Conservation (phyloP, 2,888 invertebrate species). For the Phyllotreta striolata region DNA sequence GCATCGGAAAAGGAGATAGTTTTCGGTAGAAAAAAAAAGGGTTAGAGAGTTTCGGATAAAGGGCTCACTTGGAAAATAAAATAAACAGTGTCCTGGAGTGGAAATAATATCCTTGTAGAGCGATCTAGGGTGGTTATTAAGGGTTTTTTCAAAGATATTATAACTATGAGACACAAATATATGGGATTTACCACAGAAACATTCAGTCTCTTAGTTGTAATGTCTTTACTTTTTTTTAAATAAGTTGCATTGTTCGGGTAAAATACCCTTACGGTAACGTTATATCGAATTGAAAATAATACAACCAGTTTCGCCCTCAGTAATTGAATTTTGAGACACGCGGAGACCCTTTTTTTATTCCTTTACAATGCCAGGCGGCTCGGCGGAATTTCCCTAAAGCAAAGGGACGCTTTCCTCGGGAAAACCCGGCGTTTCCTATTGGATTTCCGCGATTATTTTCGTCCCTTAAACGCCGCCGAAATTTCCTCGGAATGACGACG, state of each 20-base stretch:
- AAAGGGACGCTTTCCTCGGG: conserved; percentile 15
- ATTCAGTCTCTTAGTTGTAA: no score
- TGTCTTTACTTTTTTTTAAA: no score
- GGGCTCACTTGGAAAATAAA: conserved; percentile 11
- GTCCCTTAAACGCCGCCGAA: conserved; percentile 22
- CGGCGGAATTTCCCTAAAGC: conserved; percentile 29
- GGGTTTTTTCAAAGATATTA: no score
- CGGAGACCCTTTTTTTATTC: conserved; percentile 29
- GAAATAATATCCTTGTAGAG: neutral
- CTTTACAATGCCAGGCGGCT: conserved; percentile 28
- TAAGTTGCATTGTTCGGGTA: neutral
- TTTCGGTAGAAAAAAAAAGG: conserved; percentile 5
- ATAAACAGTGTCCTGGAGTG: neutral
- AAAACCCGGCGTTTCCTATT: conserved; percentile 21
- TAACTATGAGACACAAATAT: no score
- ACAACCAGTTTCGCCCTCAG: conserved; percentile 23
- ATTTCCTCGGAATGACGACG: neutral
- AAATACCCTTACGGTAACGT: conserved; percentile 13
- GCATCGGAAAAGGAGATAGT: conserved; percentile 20
- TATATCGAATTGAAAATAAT: conserved; percentile 32
- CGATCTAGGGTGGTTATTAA: neutral
- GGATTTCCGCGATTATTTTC: conserved; percentile 26
- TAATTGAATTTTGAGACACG: conserved; percentile 26
- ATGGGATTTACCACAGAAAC: no score
- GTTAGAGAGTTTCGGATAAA: conserved; percentile 1